Evolutionary conservation across 2,888 invertebrate genomes (phyloP), one percentile per base, ranked within the genome.

Genomic region (Eumacrocentrus americanus): DNA sequence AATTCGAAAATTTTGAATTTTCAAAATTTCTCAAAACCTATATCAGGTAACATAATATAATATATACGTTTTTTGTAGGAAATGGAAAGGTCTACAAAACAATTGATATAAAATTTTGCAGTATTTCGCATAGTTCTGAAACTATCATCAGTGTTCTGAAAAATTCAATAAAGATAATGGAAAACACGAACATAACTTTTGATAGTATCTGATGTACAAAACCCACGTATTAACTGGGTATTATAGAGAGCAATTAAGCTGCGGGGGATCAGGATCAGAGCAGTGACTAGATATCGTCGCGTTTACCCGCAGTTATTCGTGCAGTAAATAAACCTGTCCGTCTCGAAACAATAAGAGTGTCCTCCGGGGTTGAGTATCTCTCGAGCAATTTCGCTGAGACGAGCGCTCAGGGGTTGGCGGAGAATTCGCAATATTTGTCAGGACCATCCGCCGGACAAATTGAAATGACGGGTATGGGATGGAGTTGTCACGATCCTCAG

Each of bases 291-390:
- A n/a, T n/a, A 42, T 58, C 61, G 50, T 61, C 58, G 40, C 46
- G 56, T 58, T 72, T 65, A 58, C 60, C 9, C 71, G 72, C 69
- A 71, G 74, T 76, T 72, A 73, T 75, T 75, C 74, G 71, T 69
- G 73, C 72, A 74, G 75, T 75, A 76, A 76, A 77, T 77, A 76
- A 77, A 76, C 70, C 77, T 76, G 76, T 76, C 75, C 67, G 71
- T 72, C 72, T 72, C 72, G 71, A 76, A 75, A 75, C 75, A 73
- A 75, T 75, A 75, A 75, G 71, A 73, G 66, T 69, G 70, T 71
- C 71, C 70, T 67, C 66, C 58, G 65, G 63, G 67, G 64, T 62
- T 63, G 70, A 74, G 68, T 69, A 68, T 68, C 64, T 64, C 65
- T 59, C 63, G 62, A 61, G 69, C 68, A 69, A 70, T 69, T 67